Evolutionary conservation across 2,888 invertebrate genomes (phyloP), one percentile per base, ranked within the genome.

Genomic region (Dioctria linearis): DNA sequence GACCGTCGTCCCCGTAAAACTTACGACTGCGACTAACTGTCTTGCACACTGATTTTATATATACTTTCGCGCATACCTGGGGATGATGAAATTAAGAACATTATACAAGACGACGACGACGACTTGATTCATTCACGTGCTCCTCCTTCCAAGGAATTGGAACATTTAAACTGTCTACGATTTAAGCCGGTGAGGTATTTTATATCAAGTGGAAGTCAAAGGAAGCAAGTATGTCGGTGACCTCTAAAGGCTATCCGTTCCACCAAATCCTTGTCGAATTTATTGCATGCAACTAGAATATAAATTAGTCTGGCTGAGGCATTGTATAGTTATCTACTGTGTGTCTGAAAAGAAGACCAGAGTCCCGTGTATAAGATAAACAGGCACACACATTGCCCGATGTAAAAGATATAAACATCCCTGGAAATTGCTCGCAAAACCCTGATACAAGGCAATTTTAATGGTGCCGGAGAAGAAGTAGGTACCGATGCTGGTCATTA

Each of bases 211-310:
- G 73, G n/a, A n/a, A n/a, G n/a, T n/a, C 3, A 43, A 11, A n/a
- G 11, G 42, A 43, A 43, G 25, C 25, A 25, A 25, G 25, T 25
- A 25, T 25, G 59, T 59, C 73, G 73, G 59, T 75, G 73, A 75
- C 73, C 73, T 75, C 73, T 75, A 40, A 25, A 51, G 73, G 73
- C 73, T 59, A 75, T 75, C 59, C 73, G 25, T 39, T 57, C 59
- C 73, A 42, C 73, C 73, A 75, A 75, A 75, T 75, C 73, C 59
- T 59, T 75, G 73, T 75, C 57, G 42, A 75, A 75, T 75, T 75
- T 75, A 75, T 75, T 75, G 73, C 73, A 75, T 75, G 73, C 73
- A 40, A 43, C 3, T 43, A 25, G 73, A 59, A 75, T 75, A 75
- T 75, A 75, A 75, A 75, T 75, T 75, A 75, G 73, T 75, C 73